phyloP scores from a whole-genome alignment of 2,888 invertebrate species.

The Petrolisthes cinctipes region DNA sequence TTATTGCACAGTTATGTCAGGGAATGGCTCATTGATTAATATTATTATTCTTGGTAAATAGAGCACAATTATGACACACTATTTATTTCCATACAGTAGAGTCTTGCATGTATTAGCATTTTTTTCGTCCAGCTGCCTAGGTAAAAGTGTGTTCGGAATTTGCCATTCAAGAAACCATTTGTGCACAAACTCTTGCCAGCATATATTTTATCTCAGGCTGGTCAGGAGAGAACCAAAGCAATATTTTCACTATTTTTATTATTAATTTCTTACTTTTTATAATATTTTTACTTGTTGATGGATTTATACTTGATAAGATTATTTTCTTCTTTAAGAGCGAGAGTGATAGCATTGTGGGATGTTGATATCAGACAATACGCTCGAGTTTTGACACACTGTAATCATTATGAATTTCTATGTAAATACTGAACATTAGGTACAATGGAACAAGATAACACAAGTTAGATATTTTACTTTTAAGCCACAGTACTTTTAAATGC shows the following conservation, averaged over 20 bases:
- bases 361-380: constrained; percentile 6
- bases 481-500: constrained; percentile 12
- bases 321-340: neutral
- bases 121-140: too few species aligned
- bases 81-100: too few species aligned
- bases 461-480: constrained; percentile 14
- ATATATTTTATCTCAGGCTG: constrained; percentile 8
- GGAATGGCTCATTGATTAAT: too few species aligned
- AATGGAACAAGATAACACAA: constrained; percentile 12
- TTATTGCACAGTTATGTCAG: too few species aligned
- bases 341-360: constrained; percentile 6
- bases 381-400: constrained; percentile 2
- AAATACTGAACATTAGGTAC: constrained; percentile 4
- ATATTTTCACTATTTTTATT: neutral
- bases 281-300: neutral
- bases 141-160: neutral
- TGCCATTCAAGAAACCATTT: neutral
- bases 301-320: neutral
- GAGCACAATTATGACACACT: too few species aligned
- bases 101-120: too few species aligned
- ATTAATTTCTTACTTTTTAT: neutral
- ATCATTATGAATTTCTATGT: neutral
- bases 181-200: constrained; percentile 9
- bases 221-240: neutral
- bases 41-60: too few species aligned